Evolutionary conservation across 2,888 invertebrate species (phyloP), one percentile per base, ranked within the genome.

Genomic region (Ormyrus nitidulus): DNA sequence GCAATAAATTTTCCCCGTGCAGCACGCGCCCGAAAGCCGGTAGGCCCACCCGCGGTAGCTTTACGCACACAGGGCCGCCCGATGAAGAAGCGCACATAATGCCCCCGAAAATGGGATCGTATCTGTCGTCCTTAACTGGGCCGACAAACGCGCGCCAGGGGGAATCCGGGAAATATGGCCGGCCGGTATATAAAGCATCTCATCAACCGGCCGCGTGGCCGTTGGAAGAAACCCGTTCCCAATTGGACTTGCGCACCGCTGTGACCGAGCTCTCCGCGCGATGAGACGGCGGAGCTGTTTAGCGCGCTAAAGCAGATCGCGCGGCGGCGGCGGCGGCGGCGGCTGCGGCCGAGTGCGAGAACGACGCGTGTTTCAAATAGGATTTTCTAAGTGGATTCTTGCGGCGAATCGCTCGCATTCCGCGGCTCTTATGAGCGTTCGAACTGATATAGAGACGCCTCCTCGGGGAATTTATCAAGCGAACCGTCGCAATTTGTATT

Each of bases 1-100:
- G 64, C 58, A 51, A 74, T 74, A 74, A 79, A 74, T 79, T 79
- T 74, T 58, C 51, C 56, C 44, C 2, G 34, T n/a, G 56, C 2
- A 61, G 19, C 54, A 34, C 64, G 61, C 46, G 48, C 13, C 66
- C 48, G 1, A 66, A 61, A 66, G 11, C 65, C 10, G 44, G 48
- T 56, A 59, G 70, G 62, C 56, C 62, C 11, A n/a, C 19, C 19
- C 19, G 19, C 19, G 19, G 19, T 19, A 19, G 19, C 19, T 19
- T 1, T 1, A 13, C 13, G 13, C 13, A 13, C 13, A 0, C 13
- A 13, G 34, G 59, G 62, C 53, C 13, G n/a, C 64, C 19, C 19
- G 56, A 19, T 59, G 61, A 59, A 65, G 65, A 64, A 19, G 19
- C 19, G 19, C 19, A 51, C 44, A 49, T 79, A 58, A 49, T 11